Evolutionary conservation across 2,888 invertebrate species (phyloP).

Genomic region (Villa cingulata): DNA sequence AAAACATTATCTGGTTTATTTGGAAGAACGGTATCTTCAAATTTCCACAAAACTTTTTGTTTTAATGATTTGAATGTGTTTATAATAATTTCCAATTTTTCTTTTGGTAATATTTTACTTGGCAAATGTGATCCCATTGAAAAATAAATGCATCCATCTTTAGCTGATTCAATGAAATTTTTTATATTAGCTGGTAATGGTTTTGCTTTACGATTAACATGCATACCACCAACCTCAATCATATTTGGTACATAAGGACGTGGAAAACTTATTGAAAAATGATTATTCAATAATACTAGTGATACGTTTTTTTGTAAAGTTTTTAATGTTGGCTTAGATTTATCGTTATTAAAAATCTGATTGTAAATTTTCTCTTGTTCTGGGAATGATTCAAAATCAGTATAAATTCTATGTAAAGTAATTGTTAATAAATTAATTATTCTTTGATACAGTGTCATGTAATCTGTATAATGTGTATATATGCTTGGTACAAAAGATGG

Average conservation of each 20-base stretch:
- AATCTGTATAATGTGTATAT: constrained; percentile 9
- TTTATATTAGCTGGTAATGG: constrained; percentile 28
- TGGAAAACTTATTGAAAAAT: constrained; percentile 28
- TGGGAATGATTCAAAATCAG: background rate
- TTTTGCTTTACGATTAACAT: constrained; percentile 25
- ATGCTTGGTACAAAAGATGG: constrained; percentile 20
- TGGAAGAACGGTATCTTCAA: constrained; percentile 43
- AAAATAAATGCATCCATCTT: constrained; percentile 30
- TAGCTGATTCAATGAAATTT: constrained; percentile 26
- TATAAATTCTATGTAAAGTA: background rate
- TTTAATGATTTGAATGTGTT: constrained; percentile 42
- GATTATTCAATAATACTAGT: constrained; percentile 26
- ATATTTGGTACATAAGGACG: constrained; percentile 28
- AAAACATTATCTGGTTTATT: constrained; percentile 44
- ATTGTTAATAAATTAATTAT: background rate
- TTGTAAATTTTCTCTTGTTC: background rate
- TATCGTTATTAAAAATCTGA: background rate
- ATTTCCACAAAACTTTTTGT: constrained; percentile 50
- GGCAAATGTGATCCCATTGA: constrained; percentile 40
- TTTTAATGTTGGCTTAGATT: background rate
- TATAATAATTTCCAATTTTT: constrained; percentile 39
- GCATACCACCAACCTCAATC: constrained; percentile 32
- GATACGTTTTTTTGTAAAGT: constrained; percentile 26
- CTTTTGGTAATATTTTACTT: constrained; percentile 38
- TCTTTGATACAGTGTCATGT: too few species aligned